Percentiles rank a stretch among this genome's conserved stretches.
Conservation (phyloP, 2,888 invertebrate genomes). For the Caenorhabditis drosophilae region DNA sequence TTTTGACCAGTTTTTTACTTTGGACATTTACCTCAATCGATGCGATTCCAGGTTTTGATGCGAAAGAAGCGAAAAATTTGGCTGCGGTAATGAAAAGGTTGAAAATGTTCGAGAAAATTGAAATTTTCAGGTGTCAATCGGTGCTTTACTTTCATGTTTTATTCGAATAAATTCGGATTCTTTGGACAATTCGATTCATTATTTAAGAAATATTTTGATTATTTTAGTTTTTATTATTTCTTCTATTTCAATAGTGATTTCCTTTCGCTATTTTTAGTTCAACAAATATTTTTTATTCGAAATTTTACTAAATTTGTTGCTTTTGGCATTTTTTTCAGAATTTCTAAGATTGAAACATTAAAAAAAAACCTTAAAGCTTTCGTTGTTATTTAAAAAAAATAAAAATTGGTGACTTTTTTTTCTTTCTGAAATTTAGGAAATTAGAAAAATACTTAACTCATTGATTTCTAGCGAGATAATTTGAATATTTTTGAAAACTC, state of each 20-base stretch:
- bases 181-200: too few species aligned
- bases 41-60: neutral
- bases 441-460: too few species aligned
- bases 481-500: neutral
- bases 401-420: too few species aligned
- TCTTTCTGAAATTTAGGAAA: too few species aligned
- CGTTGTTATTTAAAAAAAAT: too few species aligned
- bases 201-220: too few species aligned
- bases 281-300: neutral
- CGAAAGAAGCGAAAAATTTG: neutral
- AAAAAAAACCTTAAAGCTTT: too few species aligned
- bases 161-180: too few species aligned
- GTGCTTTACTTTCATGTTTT: neutral
- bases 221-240: neutral
- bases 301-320: too few species aligned
- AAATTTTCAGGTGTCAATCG: neutral
- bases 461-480: too few species aligned
- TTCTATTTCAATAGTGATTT: neutral
- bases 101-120: neutral
- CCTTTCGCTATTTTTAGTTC: neutral
- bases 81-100: neutral
- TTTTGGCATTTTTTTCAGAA: too few species aligned
- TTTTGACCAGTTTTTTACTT: neutral
- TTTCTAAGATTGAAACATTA: too few species aligned
- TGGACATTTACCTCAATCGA: neutral